Base-by-base conservation (phyloP, 2,113 vertebrate species). In the Salvelinus sp. region DNA sequence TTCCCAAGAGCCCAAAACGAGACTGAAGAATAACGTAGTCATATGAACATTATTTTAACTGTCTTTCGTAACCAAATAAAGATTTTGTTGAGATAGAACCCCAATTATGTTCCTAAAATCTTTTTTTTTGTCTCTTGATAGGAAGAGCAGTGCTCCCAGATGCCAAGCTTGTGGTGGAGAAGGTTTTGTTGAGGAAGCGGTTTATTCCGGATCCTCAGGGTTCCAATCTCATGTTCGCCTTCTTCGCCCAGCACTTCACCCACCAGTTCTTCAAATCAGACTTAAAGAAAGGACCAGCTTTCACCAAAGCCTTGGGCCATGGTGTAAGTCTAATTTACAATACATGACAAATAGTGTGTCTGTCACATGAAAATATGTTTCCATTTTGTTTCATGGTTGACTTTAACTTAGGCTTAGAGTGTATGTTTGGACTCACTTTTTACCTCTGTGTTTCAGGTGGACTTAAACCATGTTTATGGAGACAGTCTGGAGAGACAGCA, bases 221-320 rank as follows among this genome's bases (percentile, higher is more conserved):
- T 83, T 91, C 96, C 16, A 97, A 94, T 12, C 81, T 96, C 78
- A 96, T 97, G 95, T 97, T 97, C 75, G 92, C 95, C 0, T 97
- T 97, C 90, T 97, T 97, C 50, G 95, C 96, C 66, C 96, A 97
- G 48, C 96, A 96, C 80, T 97, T 97, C 81, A 96, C 96, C 1
- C 96, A 97, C 72, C 95, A 97, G 48, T 97, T 94, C 87, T 97
- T 97, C 83, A 96, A 96, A 88, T 94, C 94, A 0, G 95, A 97
- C 78, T 83, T 85, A 33, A 93, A 93, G 65, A 91, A 85, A 82
- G 96, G 96, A 25, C 94, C 96, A 64, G 94, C 84, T 23, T 97
- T 97, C 89, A 97, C 94, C 44, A 95, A 75, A 67, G 95, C 78
- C 0, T 80, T 92, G 0, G 93, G 92, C 25, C 96, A 97, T 10